Evolutionary conservation across 2,113 vertebrate genomes (phyloP).

Genomic region (Albula goreensis): DNA sequence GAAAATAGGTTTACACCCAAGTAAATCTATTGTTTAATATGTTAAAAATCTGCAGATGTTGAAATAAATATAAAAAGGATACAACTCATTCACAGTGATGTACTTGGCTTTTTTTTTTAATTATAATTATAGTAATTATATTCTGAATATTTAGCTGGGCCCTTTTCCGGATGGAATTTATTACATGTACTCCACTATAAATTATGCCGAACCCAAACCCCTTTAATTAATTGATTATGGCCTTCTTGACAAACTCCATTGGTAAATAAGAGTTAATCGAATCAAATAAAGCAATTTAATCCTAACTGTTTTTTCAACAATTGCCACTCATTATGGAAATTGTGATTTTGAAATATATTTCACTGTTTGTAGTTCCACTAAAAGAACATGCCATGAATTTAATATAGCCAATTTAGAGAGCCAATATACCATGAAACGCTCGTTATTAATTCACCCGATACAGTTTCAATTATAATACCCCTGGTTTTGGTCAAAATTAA

Average conservation of each 20-base stretch:
- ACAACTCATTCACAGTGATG: too few relatives aligned
- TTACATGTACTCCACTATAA: background rate
- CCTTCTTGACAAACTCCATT: background rate
- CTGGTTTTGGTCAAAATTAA: background rate
- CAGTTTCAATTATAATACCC: background rate
- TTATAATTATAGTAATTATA: background rate
- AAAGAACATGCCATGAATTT: background rate
- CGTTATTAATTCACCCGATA: background rate
- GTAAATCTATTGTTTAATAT: background rate
- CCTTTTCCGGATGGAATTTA: background rate
- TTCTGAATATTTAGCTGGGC: too few relatives aligned
- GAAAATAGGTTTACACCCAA: background rate
- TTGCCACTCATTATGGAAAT: background rate
- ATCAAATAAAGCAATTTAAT: slow-evolving; percentile 4
- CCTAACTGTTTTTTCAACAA: background rate
- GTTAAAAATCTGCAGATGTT: too few relatives aligned
- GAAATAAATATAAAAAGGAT: too few relatives aligned
- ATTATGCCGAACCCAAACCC: background rate
- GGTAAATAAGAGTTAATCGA: background rate
- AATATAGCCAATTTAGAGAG: background rate
- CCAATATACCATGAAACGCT: background rate
- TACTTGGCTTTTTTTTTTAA: too few relatives aligned
- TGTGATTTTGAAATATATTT: background rate
- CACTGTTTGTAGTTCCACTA: background rate
- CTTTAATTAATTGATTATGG: background rate